These are phyloP conservation scores for Diorhabda sublineata DNA, from an alignment of 1,140 invertebrate genomes.

Conservation along the genomic window DNA sequence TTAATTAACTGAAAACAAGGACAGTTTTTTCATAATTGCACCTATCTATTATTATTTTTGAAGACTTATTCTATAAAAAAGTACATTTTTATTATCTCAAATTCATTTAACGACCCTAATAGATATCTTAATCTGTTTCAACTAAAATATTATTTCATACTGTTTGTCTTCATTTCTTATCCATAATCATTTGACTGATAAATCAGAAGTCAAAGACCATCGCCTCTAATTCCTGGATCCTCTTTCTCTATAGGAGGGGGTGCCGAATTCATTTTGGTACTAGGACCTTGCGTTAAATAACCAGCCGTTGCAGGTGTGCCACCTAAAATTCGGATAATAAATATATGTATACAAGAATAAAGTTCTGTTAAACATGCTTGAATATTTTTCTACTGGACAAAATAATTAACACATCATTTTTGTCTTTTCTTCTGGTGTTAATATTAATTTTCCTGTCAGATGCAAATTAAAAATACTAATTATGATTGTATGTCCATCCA, in stretches of 20 bases:
- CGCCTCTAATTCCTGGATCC: slow-evolving; percentile 37
- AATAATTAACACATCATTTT: too few relatives aligned
- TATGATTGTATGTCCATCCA: too few relatives aligned
- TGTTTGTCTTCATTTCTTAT: background rate
- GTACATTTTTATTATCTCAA: background rate
- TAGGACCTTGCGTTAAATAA: slow-evolving; percentile 75
- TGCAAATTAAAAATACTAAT: too few relatives aligned
- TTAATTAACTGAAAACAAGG: too few relatives aligned
- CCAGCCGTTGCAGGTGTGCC: slow-evolving; percentile 65
- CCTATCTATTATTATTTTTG: too few relatives aligned
- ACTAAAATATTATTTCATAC: background rate
- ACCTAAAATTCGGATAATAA: slow-evolving; percentile 22
- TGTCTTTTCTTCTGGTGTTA: too few relatives aligned
- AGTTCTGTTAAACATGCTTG: too few relatives aligned
- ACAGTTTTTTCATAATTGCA: too few relatives aligned
- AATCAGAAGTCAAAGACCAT: slow-evolving; percentile 21
- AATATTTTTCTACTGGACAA: too few relatives aligned
- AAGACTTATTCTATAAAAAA: too few relatives aligned
- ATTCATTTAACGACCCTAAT: slow-evolving; percentile 1
- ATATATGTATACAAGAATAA: background rate
- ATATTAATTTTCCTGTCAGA: too few relatives aligned
- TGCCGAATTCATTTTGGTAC: slow-evolving; percentile 64
- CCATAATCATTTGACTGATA: slow-evolving; percentile 14
- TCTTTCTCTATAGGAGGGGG: slow-evolving; percentile 78
- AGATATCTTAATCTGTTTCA: background rate